These are phyloP conservation scores for Rhizoglyphus robini DNA, from an alignment of 1,140 invertebrate genomes.

Conservation along the genomic window DNA sequence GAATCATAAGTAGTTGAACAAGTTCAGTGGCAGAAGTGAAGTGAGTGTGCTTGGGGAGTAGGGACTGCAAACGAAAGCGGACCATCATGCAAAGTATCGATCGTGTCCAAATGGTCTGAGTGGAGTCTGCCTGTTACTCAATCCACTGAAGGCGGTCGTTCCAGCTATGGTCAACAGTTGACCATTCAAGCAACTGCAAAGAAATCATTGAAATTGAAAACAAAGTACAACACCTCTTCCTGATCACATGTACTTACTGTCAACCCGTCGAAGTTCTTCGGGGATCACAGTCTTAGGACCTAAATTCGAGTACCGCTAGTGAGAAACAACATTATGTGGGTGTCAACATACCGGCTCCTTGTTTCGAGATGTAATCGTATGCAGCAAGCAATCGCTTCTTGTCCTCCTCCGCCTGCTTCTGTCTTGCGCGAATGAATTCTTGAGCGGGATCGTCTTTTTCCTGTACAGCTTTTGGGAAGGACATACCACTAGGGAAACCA, in stretches of 20 bases:
- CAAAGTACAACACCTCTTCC: too few relatives aligned
- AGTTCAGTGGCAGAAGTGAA: too few relatives aligned
- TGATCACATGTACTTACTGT: not conserved
- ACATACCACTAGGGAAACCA: not conserved
- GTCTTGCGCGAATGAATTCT: slow-evolving; percentile 25
- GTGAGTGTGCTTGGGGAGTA: too few relatives aligned
- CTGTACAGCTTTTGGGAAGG: not conserved
- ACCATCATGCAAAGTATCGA: too few relatives aligned
- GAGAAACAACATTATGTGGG: not conserved
- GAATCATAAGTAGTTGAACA: too few relatives aligned
- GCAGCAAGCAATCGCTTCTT: slow-evolving; percentile 27
- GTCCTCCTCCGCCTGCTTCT: slow-evolving; percentile 25
- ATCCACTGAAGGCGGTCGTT: too few relatives aligned
- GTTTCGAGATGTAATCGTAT: slow-evolving; percentile 27
- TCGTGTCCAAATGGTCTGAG: too few relatives aligned
- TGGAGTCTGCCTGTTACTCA: too few relatives aligned
- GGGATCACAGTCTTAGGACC: not conserved
- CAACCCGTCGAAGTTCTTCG: not conserved
- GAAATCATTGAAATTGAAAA: not conserved
- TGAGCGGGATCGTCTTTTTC: slow-evolving; percentile 27
- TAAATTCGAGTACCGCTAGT: too few relatives aligned
- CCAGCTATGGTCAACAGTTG: too few relatives aligned
- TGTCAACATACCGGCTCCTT: too few relatives aligned
- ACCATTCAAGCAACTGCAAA: not conserved
- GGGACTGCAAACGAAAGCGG: too few relatives aligned